Base-by-base conservation (phyloP, 2,888 invertebrate genomes). In the Archaeoteleia sp. region DNA sequence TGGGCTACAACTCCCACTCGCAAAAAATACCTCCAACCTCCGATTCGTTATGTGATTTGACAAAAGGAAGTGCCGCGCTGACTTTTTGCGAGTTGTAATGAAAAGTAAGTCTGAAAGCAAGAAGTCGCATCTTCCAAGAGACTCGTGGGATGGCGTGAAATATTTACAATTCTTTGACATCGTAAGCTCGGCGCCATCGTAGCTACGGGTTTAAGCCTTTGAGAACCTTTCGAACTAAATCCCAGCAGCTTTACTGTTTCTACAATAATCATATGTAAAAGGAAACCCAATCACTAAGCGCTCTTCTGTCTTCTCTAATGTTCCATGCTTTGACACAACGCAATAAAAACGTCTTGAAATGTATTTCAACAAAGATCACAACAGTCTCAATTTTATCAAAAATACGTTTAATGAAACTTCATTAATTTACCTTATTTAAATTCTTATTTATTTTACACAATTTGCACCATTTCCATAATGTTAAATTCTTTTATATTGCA, bases 81-180 rank as follows among this genome's bases (percentile, higher is more conserved):
- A 20, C 40, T 23, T 23, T n/a, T 40, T 20, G 20, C 14, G 14
- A 35, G 17, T n/a, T 35, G 35, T 17, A 43, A 43, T 12, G 25
- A 25, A 42, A 29, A 27, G 29, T 29, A 37, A 37, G 37, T 37
- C 5, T 17, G 35, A 45, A 32, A 32, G 12, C 32, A 32, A 32
- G 32, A 32, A 32, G 12, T 10, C 5, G n/a, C 10, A 5, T 10
- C 32, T 32, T 10, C 10, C 32, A 10, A 32, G 32, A 32, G 32
- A 46, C 46, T 46, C 34, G 15, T 8, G 25, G 27, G 3, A 13
- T 13, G 27, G n/a, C 42, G 45, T 60, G 46, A 58, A 69, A 61
- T 69, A 69, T 65, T 69, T 65, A 65, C 46, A 40, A 14, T 40
- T 40, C 40, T 39, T 37, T 40, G 48, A 46, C 34, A 40, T 35